Conservation (phyloP, 2,888 invertebrate species). For the Omphaloscelis lunosa region DNA sequence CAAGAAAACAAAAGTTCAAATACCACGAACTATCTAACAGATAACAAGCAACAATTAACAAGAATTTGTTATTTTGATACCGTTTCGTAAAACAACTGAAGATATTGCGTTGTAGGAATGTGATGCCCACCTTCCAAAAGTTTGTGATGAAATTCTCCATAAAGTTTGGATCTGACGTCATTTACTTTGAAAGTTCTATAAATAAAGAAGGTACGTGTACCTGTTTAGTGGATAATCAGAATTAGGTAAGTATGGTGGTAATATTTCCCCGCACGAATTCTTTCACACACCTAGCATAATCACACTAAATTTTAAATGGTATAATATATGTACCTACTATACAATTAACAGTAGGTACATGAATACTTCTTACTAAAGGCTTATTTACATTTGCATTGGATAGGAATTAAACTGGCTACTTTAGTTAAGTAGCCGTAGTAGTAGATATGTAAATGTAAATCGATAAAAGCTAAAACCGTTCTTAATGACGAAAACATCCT, state of each 20-base stretch:
- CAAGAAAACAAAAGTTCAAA: slow-evolving; percentile 2
- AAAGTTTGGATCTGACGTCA: not conserved
- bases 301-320: not conserved
- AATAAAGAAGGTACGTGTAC: not conserved
- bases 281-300: not conserved
- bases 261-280: not conserved
- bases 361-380: not conserved
- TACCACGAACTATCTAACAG: slow-evolving; percentile 1
- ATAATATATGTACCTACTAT: not conserved
- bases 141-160: slow-evolving; percentile 4
- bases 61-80: slow-evolving; percentile 12
- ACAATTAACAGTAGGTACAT: not conserved
- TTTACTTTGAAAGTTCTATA: not conserved
- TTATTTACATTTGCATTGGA: not conserved
- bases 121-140: not conserved
- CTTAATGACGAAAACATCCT: not conserved
- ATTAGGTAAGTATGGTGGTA: not conserved
- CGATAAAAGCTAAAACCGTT: slow-evolving; percentile 1
- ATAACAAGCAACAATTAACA: slow-evolving; percentile 17
- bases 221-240: not conserved
- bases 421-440: too few relatives aligned
- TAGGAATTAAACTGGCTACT: not conserved
- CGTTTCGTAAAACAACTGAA: not conserved
- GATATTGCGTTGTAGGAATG: slow-evolving; percentile 5
- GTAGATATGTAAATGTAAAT: too few relatives aligned